Evolutionary conservation across 2,888 invertebrate species (phyloP), one percentile per base, ranked within the genome.

Genomic region (Mythimna albipuncta): DNA sequence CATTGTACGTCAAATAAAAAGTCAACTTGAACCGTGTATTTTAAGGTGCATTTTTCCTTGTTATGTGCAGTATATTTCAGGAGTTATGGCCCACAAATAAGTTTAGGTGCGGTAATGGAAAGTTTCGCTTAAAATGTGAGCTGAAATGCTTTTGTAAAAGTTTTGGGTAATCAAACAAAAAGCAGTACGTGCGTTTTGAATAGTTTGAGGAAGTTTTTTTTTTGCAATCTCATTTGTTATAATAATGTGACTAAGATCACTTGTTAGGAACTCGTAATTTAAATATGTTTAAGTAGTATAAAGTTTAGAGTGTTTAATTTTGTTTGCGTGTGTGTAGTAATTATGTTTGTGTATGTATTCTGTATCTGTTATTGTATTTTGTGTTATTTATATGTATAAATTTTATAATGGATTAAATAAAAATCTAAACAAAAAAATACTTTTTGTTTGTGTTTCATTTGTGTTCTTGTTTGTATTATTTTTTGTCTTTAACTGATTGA

Each of bases 21-120:
- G 87, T 86, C 79, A 74, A 88, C 89, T 87, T 85, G 91, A 88
- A 85, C 66, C 21, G 61, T 73, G 67, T 57, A 76, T 41, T 86
- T 77, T 89, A 92, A 88, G 91, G 92, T 88, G 73, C 75, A 86
- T 87, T 88, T 90, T 92, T 65, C 83, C 71, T 50, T 85, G 82
- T 84, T 80, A 79, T 64, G 57, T 71, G 76, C 75, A 84, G 81
- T 83, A 88, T 84, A 87, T 79, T 88, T 82, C 72, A 83, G 85
- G 84, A 91, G 89, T 89, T 91, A 91, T 90, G 84, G 86, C 75
- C 86, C 89, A 85, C 91, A 90, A 92, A 92, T 93, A 93, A 92
- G 92, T 92, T 93, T 90, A 88, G 89, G 89, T 87, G 85, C 82
- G 85, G 87, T 93, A 92, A 93, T 92, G 90, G 91, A 90, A 89